Evolutionary conservation across 2,797 vertebrate genomes (phyloP).

Genomic region (Syncerus caffer): DNA sequence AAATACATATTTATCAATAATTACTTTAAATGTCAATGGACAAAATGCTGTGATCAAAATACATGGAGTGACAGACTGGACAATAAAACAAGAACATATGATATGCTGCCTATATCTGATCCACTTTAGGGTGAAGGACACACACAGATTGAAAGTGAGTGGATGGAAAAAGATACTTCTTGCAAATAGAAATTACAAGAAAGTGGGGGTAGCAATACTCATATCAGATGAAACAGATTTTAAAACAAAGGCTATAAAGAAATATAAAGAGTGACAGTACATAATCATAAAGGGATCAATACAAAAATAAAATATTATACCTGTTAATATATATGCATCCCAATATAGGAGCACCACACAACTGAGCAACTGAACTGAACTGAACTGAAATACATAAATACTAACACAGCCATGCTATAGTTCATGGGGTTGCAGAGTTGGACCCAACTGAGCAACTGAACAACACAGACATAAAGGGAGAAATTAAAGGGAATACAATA

Average conservation of each 20-base stretch:
- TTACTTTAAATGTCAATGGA: background rate
- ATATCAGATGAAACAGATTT: background rate
- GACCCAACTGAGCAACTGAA: background rate
- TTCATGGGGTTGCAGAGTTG: background rate
- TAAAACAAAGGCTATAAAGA: background rate
- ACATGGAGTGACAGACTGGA: background rate
- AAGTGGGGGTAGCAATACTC: background rate
- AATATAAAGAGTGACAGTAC: background rate
- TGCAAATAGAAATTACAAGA: background rate
- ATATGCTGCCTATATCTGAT: background rate
- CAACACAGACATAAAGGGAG: background rate
- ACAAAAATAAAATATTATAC: background rate
- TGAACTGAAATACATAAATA: background rate
- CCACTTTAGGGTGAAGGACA: background rate
- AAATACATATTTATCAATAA: background rate
- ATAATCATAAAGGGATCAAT: background rate
- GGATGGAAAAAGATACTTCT: background rate
- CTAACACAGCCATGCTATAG: background rate
- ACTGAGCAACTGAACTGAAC: no score
- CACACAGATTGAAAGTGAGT: background rate
- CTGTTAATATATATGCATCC: background rate
- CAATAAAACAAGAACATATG: background rate
- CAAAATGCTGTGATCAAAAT: background rate
- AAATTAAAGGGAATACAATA: background rate
- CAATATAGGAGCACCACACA: background rate